Percentiles rank a stretch among this genome's conserved stretches.
Conservation (phyloP, 2,888 invertebrate species). For the Nemurella pictetii region DNA sequence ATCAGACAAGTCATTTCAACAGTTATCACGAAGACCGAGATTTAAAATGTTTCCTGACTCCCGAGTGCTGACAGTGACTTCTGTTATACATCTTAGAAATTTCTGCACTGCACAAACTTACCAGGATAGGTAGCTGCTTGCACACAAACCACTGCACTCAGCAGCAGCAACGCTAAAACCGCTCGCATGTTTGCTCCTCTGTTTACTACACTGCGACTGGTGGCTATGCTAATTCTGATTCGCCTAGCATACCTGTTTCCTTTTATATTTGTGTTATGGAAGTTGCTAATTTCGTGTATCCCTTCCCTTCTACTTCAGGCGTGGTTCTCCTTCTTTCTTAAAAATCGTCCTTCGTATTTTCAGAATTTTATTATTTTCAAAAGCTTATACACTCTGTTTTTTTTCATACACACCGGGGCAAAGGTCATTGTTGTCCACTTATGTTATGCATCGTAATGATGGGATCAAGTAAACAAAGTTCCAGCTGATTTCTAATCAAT, state of each 20-base stretch:
- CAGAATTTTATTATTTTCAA: neutral
- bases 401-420: neutral
- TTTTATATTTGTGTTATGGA: conserved; percentile 8
- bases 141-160: neutral
- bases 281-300: neutral
- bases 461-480: too few relatives aligned
- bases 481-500: too few relatives aligned
- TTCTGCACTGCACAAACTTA: too few relatives aligned
- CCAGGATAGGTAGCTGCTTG: neutral
- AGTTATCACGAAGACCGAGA: too few relatives aligned
- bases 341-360: conserved; percentile 5
- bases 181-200: neutral
- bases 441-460: neutral
- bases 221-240: conserved; percentile 10
- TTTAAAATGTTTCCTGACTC: too few relatives aligned
- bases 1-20: too few relatives aligned
- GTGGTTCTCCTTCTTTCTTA: conserved; percentile 5
- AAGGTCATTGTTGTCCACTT: neutral
- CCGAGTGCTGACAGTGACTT: too few relatives aligned
- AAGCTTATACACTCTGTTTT: neutral
- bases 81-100: too few relatives aligned
- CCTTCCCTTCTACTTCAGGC: neutral
- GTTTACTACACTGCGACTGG: neutral
- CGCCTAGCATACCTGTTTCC: neutral
- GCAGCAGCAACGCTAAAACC: neutral